phyloP scores from a whole-genome alignment of 2,797 vertebrate species.

The Schizopygopsis malacanthus region DNA sequence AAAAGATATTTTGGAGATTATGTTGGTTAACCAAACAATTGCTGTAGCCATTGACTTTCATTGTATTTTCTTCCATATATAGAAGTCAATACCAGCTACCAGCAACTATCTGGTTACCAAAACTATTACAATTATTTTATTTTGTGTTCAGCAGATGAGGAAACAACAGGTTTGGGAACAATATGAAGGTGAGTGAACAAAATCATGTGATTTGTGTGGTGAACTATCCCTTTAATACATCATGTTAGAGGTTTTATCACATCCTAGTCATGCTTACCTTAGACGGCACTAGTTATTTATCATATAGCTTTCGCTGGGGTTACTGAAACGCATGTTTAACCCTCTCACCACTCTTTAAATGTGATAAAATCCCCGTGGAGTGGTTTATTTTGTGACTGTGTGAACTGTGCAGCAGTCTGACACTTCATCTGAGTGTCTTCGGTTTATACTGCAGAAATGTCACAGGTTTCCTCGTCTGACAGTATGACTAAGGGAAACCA shows the following conservation, averaged over 20 bases:
- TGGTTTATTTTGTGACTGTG: not conserved
- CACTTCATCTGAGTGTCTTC: not conserved
- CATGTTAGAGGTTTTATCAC: not conserved
- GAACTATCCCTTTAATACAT: not conserved
- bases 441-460: not conserved
- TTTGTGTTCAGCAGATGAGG: not conserved
- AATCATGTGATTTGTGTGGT: not conserved
- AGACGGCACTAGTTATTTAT: not conserved
- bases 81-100: not conserved
- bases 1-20: not conserved
- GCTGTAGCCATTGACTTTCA: too few relatives aligned
- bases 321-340: not conserved
- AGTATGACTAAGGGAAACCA: constrained; percentile 60
- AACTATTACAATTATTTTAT: too few relatives aligned
- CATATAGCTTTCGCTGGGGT: not conserved
- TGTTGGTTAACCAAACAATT: too few relatives aligned
- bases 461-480: constrained; percentile 23
- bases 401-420: not conserved
- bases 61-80: not conserved
- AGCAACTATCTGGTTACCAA: not conserved
- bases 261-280: not conserved
- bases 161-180: not conserved
- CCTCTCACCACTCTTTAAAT: not conserved
- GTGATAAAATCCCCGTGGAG: not conserved
- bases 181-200: not conserved